Conservation (phyloP, 2,113 vertebrate genomes). For the Trematocara macrostoma region DNA sequence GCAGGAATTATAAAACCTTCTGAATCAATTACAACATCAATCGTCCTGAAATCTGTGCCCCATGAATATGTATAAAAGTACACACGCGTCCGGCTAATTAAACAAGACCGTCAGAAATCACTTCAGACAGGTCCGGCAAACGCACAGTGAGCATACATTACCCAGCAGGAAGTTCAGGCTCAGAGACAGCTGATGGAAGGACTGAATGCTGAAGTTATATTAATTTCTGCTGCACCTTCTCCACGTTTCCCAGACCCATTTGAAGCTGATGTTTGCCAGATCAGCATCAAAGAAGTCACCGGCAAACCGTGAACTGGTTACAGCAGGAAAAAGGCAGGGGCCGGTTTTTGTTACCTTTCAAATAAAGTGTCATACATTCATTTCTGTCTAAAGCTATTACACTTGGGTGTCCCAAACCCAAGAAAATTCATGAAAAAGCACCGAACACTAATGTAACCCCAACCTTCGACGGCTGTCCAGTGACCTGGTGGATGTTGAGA, state of each 20-base stretch:
- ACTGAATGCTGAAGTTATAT: not conserved
- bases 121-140: constrained; percentile 33
- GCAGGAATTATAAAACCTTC: constrained; percentile 55
- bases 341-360: not conserved
- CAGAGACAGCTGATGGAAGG: not conserved
- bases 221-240: not conserved
- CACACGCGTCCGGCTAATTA: constrained; percentile 29
- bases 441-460: not conserved
- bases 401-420: not conserved
- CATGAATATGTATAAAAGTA: constrained; percentile 55
- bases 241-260: not conserved
- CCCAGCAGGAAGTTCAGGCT: constrained; percentile 13
- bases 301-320: not conserved
- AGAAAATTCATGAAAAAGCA: not conserved
- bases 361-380: not conserved
- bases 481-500: not conserved
- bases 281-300: not conserved
- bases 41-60: constrained; percentile 20
- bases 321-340: not conserved
- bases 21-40: constrained; percentile 54
- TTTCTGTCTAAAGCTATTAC: not conserved
- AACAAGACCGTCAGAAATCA: constrained; percentile 36
- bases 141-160: constrained; percentile 29
- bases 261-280: not conserved
- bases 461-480: not conserved